Conservation (phyloP, 2,113 vertebrate genomes). For the Cettia cetti region DNA sequence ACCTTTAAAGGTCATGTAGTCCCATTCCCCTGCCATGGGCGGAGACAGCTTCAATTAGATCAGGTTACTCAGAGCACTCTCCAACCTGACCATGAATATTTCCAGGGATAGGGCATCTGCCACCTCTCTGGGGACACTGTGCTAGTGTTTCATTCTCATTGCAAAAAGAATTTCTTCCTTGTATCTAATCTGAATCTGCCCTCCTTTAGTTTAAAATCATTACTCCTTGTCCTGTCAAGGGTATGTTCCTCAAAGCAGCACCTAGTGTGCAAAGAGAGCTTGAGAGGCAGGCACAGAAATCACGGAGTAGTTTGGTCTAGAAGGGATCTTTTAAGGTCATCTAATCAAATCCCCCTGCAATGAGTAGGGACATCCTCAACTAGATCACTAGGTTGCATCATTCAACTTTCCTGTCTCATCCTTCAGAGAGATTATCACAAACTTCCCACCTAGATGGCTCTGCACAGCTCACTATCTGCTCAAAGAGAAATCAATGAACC, state of each 20-base stretch:
- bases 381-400: neutral
- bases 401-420: neutral
- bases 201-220: neutral
- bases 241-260: neutral
- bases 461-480: neutral
- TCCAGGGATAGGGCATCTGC: neutral
- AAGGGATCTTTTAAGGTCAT: neutral
- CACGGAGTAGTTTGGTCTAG: neutral
- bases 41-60: neutral
- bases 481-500: neutral
- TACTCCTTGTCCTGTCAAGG: neutral
- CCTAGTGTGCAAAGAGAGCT: neutral
- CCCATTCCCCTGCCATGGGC: neutral
- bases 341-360: neutral
- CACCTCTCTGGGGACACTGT: neutral
- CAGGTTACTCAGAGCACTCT: neutral
- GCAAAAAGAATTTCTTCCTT: neutral
- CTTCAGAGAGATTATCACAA: neutral
- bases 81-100: neutral
- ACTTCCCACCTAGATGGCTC: neutral
- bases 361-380: neutral
- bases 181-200: neutral
- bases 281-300: neutral
- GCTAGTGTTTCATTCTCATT: neutral
- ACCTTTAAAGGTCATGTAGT: neutral